Conservation (phyloP, 2,113 vertebrate species). For the Anoura caudifer region DNA sequence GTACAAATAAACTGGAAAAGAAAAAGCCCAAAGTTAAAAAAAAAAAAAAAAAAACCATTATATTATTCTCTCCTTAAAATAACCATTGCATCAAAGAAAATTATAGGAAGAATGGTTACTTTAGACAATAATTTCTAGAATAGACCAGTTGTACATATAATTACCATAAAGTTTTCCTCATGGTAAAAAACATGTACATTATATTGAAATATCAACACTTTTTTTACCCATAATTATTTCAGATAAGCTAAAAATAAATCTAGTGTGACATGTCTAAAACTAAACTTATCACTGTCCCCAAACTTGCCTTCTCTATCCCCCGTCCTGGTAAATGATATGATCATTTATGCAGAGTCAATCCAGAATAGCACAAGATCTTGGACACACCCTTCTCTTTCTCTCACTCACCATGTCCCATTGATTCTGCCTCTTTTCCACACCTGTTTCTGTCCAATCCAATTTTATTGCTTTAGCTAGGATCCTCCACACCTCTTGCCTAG, state of each 20-base stretch:
- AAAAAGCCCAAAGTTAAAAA: not conserved
- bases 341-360: not conserved
- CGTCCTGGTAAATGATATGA: not conserved
- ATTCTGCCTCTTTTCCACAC: not conserved
- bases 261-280: constrained; percentile 2
- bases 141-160: constrained; percentile 14
- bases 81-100: not conserved
- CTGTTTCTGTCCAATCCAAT: not conserved
- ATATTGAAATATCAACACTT: not conserved
- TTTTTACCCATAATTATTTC: constrained; percentile 9
- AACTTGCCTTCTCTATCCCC: not conserved
- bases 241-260: constrained; percentile 20
- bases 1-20: not conserved
- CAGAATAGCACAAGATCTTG: not conserved
- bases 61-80: not conserved
- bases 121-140: constrained; percentile 27
- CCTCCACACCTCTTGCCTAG: not conserved
- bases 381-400: not conserved
- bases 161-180: constrained; percentile 1
- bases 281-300: not conserved
- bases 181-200: not conserved
- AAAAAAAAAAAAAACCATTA: not conserved
- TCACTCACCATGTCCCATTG: not conserved
- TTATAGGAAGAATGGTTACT: not conserved
- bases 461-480: not conserved